Base-by-base conservation (phyloP, 2,888 invertebrate genomes). In the Cybosia mesomella region DNA sequence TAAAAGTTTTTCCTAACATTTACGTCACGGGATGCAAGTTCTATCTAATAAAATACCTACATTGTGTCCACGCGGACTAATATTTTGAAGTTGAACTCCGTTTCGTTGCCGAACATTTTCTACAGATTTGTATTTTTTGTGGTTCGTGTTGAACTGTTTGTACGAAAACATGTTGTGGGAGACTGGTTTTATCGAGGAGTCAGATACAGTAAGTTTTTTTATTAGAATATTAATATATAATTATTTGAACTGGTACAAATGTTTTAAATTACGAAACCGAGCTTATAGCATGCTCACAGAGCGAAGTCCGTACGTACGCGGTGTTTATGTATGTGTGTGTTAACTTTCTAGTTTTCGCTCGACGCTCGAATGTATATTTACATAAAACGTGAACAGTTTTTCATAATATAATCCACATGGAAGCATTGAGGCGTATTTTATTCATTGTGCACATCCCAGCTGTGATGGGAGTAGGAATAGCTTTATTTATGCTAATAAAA, bases 301-400 rank as follows among this genome's bases (percentile, higher is more conserved):
- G n/a, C 28, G 69, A 67, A 49, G 65, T 72, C 72, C 72, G 76
- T 80, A 75, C 77, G 71, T 76, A 75, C 72, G 49, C 67, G 63
- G 67, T 72, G 76, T 82, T 75, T 76, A 79, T 84, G 82, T 84
- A 74, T 87, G 93, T 89, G 93, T 89, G 92, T 64, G 92, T 89
- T 73, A 87, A 95, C 95, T 95, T 95, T 95, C 95, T 95, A 95
- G 95, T 94, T 94, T 94, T 94, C 95, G 94, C 94, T 92, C 89
- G 90, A 84, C 85, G 91, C 87, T 89, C 87, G 81, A 81, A 86
- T 87, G 84, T 91, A 9, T 49, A 94, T 95, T 94, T 92, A 92
- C 95, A 94, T 94, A 92, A 92, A 90, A 95, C 95, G 95, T 94
- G 95, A 91, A 91, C 87, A 89, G 94, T 94, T 94, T 95, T 94